Percentiles rank a stretch among this genome's conserved stretches.
These are phyloP conservation scores for Leptinotarsa haldemani DNA, from an alignment of 2,888 invertebrate genomes.

Conservation along the genomic window DNA sequence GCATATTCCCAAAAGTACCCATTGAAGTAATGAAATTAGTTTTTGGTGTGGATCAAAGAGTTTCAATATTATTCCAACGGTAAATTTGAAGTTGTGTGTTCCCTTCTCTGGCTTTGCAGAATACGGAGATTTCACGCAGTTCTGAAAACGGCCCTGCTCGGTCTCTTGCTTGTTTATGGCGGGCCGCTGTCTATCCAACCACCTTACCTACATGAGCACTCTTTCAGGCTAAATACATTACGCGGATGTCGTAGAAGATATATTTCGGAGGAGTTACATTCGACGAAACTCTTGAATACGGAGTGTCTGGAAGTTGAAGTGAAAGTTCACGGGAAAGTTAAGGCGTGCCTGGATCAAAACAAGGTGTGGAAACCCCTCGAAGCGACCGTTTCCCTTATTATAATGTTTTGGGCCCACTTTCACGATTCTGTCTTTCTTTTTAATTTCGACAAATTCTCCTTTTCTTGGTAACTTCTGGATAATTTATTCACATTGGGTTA, in stretches of 20 bases:
- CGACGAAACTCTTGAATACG: slow-evolving; percentile 35
- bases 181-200: slow-evolving; percentile 50
- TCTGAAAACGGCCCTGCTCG: not conserved
- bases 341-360: not conserved
- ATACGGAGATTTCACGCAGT: not conserved
- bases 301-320: slow-evolving; percentile 23
- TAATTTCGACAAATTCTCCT: too few relatives aligned
- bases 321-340: not conserved
- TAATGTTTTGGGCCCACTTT: not conserved
- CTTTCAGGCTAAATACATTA: slow-evolving; percentile 52
- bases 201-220: slow-evolving; percentile 44
- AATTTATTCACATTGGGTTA: too few relatives aligned
- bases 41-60: too few relatives aligned
- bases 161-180: slow-evolving; percentile 54
- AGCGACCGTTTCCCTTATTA: not conserved
- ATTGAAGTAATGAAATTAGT: too few relatives aligned
- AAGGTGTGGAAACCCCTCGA: not conserved
- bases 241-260: slow-evolving; percentile 41
- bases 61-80: too few relatives aligned
- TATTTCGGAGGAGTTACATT: slow-evolving; percentile 47
- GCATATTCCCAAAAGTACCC: too few relatives aligned
- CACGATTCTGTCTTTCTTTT: too few relatives aligned
- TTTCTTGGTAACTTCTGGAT: too few relatives aligned
- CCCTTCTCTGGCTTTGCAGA: too few relatives aligned
- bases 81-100: too few relatives aligned